Percentiles rank a stretch among this genome's conserved stretches.
phyloP scores from a whole-genome alignment of 1,140 invertebrate species.

The Leptoteleia sp. region DNA sequence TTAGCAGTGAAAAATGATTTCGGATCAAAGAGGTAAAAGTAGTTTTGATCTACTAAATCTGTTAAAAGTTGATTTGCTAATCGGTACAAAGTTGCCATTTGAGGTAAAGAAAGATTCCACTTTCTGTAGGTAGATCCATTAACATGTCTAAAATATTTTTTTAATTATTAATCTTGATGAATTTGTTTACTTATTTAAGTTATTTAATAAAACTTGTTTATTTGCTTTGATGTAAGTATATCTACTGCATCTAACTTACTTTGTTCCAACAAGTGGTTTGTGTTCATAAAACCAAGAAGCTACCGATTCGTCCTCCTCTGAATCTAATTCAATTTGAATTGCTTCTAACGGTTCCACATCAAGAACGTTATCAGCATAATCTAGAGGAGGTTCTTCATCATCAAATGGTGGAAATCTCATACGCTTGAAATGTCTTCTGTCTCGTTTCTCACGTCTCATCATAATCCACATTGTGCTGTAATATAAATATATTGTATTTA shows the following conservation, averaged over 20 bases:
- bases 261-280: conserved; percentile 95
- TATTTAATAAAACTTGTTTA: no score
- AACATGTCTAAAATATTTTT: conserved; percentile 93
- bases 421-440: conserved; percentile 98
- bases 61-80: conserved; percentile 99
- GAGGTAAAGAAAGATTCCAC: conserved; percentile 97
- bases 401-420: conserved; percentile 99
- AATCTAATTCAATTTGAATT: conserved; percentile 98
- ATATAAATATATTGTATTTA: no score
- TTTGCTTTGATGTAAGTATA: no score
- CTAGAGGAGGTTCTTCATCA: conserved; percentile 99
- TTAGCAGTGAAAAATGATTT: conserved; percentile 99
- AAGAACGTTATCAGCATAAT: conserved; percentile 99
- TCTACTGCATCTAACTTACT: conserved; percentile 83
- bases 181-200: no score
- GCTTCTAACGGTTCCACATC: conserved; percentile 99
- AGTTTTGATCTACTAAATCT: conserved; percentile 99
- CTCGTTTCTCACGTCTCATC: conserved; percentile 99
- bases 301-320: conserved; percentile 96
- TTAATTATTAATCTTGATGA: no score
- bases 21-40: conserved; percentile 99
- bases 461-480: conserved; percentile 99
- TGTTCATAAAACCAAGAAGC: conserved; percentile 99
- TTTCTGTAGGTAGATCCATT: conserved; percentile 98
- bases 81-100: conserved; percentile 98